Evolutionary conservation across 2,888 invertebrate species (phyloP).

Genomic region (Catonia carolina): DNA sequence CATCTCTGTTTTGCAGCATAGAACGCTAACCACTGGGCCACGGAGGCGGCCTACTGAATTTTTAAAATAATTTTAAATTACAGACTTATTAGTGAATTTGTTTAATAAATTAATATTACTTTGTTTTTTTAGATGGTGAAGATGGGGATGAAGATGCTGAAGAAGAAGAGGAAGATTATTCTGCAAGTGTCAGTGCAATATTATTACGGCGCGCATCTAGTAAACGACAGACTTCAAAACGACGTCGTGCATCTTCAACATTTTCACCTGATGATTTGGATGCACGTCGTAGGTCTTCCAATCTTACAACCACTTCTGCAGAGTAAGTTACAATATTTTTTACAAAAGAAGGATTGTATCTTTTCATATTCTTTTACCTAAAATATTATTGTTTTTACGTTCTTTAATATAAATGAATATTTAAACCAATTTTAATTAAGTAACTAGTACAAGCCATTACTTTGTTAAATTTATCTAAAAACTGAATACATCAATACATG

Average conservation of each 20-base stretch:
- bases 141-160: constrained; percentile 46
- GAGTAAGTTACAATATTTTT: constrained; percentile 53
- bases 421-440: no score
- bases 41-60: no score
- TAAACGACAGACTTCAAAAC: constrained; percentile 24
- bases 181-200: constrained; percentile 76
- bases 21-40: no score
- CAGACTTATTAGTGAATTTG: no score
- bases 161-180: constrained; percentile 75
- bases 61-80: no score
- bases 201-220: constrained; percentile 67
- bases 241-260: constrained; percentile 42
- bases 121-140: constrained; percentile 41
- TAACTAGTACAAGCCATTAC: no score
- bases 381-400: no score
- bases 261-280: constrained; percentile 46
- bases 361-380: neutral
- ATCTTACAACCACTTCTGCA: constrained; percentile 78
- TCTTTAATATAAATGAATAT: no score
- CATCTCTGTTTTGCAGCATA: no score
- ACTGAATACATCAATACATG: no score
- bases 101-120: no score
- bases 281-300: constrained; percentile 57
- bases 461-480: no score
- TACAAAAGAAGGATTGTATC: neutral